A percentile compares a stretch with the other conserved stretches of the same genome.
Evolutionary conservation across 2,888 invertebrate species (phyloP).

Genomic region (Trichogramma evanescens): DNA sequence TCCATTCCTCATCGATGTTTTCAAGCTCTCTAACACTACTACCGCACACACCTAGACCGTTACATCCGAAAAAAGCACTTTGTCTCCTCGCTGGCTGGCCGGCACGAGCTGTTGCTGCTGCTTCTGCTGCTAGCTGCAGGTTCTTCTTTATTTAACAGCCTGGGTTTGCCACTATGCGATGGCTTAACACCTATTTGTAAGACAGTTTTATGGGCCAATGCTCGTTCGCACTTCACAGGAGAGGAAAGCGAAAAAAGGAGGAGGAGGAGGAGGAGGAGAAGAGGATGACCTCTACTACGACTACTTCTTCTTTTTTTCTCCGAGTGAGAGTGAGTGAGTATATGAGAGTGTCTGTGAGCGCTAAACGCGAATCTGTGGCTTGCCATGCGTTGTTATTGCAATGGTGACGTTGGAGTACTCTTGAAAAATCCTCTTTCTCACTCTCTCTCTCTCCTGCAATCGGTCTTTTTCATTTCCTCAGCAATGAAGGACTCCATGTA

Average conservation of each 20-base stretch:
- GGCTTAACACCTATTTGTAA: conserved; percentile 27
- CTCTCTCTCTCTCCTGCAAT: neutral
- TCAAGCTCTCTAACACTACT: neutral
- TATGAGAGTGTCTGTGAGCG: too few relatives aligned
- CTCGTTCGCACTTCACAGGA: conserved; percentile 7
- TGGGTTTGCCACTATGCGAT: neutral
- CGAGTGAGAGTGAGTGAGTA: too few relatives aligned
- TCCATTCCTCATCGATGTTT: neutral
- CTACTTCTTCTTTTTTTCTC: neutral
- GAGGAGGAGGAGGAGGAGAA: neutral
- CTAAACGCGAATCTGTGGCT: too few relatives aligned
- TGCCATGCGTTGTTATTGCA: too few relatives aligned
- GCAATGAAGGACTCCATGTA: too few relatives aligned
- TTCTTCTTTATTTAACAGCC: conserved; percentile 14
- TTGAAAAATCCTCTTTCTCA: conserved; percentile 13
- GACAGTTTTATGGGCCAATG: conserved; percentile 22
- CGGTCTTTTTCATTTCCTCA: neutral
- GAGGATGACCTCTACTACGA: neutral
- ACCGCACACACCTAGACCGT: neutral
- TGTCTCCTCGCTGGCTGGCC: neutral
- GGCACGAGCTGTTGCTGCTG: neutral
- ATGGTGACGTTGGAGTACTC: neutral
- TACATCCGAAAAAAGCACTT: conserved; percentile 5
- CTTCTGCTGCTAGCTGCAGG: too few relatives aligned
- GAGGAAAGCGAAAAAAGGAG: too few relatives aligned